Base-by-base conservation (phyloP, 2,113 vertebrate genomes). In the Tinamus guttatus region DNA sequence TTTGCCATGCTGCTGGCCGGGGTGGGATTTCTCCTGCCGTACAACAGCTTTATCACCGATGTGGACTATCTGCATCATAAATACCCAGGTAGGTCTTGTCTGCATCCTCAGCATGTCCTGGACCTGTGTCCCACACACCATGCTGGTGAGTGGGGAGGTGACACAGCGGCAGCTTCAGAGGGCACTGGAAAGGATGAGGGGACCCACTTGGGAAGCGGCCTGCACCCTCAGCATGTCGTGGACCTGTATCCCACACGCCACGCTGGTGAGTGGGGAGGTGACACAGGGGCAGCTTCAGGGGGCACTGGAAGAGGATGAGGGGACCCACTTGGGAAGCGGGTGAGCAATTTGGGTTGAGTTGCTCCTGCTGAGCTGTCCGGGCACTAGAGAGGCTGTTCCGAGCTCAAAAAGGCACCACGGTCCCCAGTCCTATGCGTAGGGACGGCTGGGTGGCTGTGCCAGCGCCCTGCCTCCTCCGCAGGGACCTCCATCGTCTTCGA, bases 41-140 rank as follows among this genome's bases (percentile, higher is more conserved):
- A 99, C 98, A 99, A 99, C 97, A 99, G 99, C 86, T 99, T 99
- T 91, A 99, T 99, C 96, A 99, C 99, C 0, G 99, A 99, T 2
- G 99, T 99, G 89, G 99, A 99, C 95, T 99, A 99, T 92, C 98
- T 99, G 82, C 99, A 99, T 85, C 98, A 99, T 81, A 99, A 99
- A 97, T 99, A 99, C 87, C 97, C 99, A 98, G 99, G 99, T 99
- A 97, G 38, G 96, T 38, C 49, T 70, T 30, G 30, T 60, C 45
- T 38, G 30, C 28, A 22, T 6, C 32, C 30, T 49, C 17, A 12
- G 18, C 18, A 5, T 25, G 25, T n/a, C 34, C 32, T 20, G 49
- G 20, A 24, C 28, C 47, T 28, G 49, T 12, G 25, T 17, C n/a
- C 22, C 32, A 7, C 10, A 16, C 25, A 24, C 51, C 25, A 16